These are phyloP conservation scores for Drosophila aldrichi DNA, from an alignment of 2,888 invertebrate genomes.

Conservation along the genomic window DNA sequence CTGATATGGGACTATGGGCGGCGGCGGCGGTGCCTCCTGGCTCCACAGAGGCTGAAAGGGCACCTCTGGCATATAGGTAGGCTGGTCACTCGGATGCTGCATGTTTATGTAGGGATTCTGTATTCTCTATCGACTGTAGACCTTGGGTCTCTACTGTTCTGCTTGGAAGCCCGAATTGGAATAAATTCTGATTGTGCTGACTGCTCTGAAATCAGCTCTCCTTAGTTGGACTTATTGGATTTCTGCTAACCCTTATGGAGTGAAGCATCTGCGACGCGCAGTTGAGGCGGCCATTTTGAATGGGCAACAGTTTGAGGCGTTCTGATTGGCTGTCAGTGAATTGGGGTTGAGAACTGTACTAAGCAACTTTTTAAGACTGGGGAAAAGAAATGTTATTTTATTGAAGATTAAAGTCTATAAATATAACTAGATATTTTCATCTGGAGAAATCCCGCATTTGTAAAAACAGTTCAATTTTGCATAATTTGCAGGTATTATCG, in stretches of 20 bases:
- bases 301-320: conserved; percentile 69
- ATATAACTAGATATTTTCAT: no score
- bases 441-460: no score
- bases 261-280: conserved; percentile 33
- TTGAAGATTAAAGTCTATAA: no score
- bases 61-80: conserved; percentile 85
- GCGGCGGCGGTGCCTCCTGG: conserved; percentile 87
- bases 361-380: no score
- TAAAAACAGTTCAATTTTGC: no score
- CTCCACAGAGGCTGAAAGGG: conserved; percentile 85
- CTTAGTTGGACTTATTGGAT: conserved; percentile 65
- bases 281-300: conserved; percentile 74
- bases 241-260: conserved; percentile 49
- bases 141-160: conserved; percentile 65
- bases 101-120: no score
- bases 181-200: conserved; percentile 52
- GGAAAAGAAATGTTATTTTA: no score
- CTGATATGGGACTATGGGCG: conserved; percentile 88
- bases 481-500: no score
- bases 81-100: conserved; percentile 84
- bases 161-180: conserved; percentile 71
- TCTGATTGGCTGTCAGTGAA: conserved; percentile 68
- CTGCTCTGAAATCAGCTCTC: conserved; percentile 29
- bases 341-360: conserved; percentile 3
- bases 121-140: conserved; percentile 31